These are phyloP conservation scores for Gasteruption jaculator DNA, from an alignment of 2,888 invertebrate species.

Conservation along the genomic window DNA sequence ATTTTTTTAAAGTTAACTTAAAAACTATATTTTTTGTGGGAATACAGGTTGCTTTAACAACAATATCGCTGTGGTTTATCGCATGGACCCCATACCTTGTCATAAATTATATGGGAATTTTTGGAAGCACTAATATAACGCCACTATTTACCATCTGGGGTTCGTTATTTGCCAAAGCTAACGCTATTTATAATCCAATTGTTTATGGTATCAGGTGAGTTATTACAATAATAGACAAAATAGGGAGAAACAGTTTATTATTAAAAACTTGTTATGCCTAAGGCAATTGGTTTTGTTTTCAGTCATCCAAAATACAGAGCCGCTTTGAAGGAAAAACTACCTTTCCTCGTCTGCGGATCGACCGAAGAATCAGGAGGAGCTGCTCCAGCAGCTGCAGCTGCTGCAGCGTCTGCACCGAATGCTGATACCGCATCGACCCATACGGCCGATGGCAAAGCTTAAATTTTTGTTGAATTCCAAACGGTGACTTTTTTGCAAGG, in stretches of 20 bases:
- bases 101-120: slow-evolving; percentile 78
- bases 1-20: too few relatives aligned
- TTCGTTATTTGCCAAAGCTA: slow-evolving; percentile 72
- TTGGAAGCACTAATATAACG: slow-evolving; percentile 67
- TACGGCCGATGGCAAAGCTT: slow-evolving; percentile 21
- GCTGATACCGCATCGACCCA: slow-evolving; percentile 24
- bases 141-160: slow-evolving; percentile 85
- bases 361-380: slow-evolving; percentile 60
- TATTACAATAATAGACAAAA: neutral
- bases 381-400: slow-evolving; percentile 55
- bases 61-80: slow-evolving; percentile 62
- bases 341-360: slow-evolving; percentile 65
- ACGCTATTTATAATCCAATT: slow-evolving; percentile 55
- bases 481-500: too few relatives aligned
- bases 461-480: slow-evolving; percentile 4
- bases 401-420: too few relatives aligned
- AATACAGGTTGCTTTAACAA: slow-evolving; percentile 58
- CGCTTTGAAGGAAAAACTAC: slow-evolving; percentile 72
- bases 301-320: slow-evolving; percentile 78
- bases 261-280: neutral
- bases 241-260: neutral
- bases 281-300: slow-evolving; percentile 31
- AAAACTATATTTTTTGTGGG: too few relatives aligned
- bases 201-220: slow-evolving; percentile 57
- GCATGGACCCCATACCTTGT: slow-evolving; percentile 69